Percentiles rank a stretch among this genome's conserved stretches.
Evolutionary conservation across 1,140 invertebrate species (phyloP).

Genomic region (Ceratina calcarata): DNA sequence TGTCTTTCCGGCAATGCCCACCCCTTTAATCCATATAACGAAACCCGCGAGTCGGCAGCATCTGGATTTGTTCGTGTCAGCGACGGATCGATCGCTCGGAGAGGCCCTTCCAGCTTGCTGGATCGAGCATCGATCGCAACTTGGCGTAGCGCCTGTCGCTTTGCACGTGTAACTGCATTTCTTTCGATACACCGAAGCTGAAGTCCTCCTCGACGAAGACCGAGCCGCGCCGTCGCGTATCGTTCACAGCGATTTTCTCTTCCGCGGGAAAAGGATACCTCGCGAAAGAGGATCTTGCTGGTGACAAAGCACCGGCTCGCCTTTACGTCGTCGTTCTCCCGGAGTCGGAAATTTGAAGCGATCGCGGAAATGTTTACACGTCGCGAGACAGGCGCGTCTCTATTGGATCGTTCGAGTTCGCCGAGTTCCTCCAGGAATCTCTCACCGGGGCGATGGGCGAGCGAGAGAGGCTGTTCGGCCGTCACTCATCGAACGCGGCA

Average conservation of each 20-base stretch:
- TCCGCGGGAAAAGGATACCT: not conserved
- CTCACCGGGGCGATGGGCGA: not conserved
- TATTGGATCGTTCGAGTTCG: not conserved
- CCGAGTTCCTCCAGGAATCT: not conserved
- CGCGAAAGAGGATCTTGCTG: not conserved
- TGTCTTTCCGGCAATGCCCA: not conserved
- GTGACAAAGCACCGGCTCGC: not conserved
- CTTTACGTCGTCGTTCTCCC: constrained; percentile 1
- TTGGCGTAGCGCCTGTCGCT: no score
- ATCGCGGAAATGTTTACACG: constrained; percentile 8
- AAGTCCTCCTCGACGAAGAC: not conserved
- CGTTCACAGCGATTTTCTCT: not conserved
- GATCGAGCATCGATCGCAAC: not conserved
- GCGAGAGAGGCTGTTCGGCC: no score
- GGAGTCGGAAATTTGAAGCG: not conserved
- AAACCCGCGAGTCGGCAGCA: not conserved
- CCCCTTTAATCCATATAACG: not conserved
- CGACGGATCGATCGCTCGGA: not conserved
- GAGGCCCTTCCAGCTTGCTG: not conserved
- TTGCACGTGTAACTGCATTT: not conserved
- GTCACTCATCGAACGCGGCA: no score
- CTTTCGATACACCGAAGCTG: no score
- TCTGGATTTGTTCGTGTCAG: not conserved
- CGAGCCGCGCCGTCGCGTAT: not conserved
- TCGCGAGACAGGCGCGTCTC: not conserved